Base-by-base conservation (phyloP, 2,888 invertebrate genomes). In the Campopleginae sp. region DNA sequence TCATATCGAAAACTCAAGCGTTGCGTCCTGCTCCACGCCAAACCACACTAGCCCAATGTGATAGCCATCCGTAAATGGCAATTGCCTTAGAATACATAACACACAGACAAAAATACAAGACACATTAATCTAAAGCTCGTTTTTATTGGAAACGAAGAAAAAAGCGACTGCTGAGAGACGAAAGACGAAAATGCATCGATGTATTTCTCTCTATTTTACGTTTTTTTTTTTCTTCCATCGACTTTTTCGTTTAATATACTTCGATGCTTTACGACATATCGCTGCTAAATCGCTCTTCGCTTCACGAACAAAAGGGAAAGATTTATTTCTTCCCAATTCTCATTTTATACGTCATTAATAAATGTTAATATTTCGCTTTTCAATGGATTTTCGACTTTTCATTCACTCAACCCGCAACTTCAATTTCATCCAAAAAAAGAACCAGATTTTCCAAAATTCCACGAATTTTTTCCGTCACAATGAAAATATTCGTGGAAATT, bases 281-380 rank as follows among this genome's bases (percentile, higher is more conserved):
- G 84, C 86, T 82, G 82, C 88, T 65, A 27, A 86, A 80, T 42
- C 33, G 58, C 68, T 27, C 68, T 68, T 27, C 68, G 66, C 38
- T 42, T 66, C 31, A 27, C 23, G 68, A 46, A 7, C 46, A 68
- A 27, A 46, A 27, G 44, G 31, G 31, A 17, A 14, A 38, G 46
- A 68, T 27, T 44, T 17, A 27, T 68, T 46, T 68, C 63, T 74
- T 51, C 76, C 75, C 68, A 79, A 79, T 84, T 87, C 85, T 88
- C 87, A 80, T 91, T 91, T 91, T 91, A 89, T 91, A 91, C 89
- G 75, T 48, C 23, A 86, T 90, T 88, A 91, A 91, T 91, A 91
- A 90, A 91, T 87, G 87, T 88, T 91, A 90, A 87, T 68, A 86
- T 68, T 81, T 86, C 80, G 80, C 85, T 85, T 85, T 85, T 85